These are phyloP conservation scores for Elanus axillaris DNA, from an alignment of 2,113 vertebrate genomes.

Conservation along the genomic window DNA sequence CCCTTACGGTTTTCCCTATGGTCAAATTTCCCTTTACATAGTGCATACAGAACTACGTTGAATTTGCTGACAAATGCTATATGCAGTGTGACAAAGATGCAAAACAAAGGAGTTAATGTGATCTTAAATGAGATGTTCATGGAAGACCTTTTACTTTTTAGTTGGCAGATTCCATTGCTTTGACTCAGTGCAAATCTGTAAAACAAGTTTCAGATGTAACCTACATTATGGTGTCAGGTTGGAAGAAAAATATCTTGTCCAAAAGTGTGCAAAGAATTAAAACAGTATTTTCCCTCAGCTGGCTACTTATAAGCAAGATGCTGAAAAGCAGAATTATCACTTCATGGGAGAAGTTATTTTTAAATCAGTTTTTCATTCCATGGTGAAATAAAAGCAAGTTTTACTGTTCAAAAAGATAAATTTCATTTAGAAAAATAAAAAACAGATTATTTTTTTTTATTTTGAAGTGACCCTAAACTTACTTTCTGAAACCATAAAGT, in stretches of 20 bases:
- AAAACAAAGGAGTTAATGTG: not conserved
- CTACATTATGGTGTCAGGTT: not conserved
- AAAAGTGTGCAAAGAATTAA: constrained; percentile 6
- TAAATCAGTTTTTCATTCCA: not conserved
- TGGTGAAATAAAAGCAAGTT: not conserved
- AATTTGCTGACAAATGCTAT: constrained; percentile 16
- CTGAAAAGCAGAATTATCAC: constrained; percentile 31
- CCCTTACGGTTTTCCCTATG: not conserved
- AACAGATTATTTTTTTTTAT: not conserved
- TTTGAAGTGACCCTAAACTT: not conserved
- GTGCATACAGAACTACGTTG: not conserved
- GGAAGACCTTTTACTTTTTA: not conserved
- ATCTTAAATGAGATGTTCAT: not conserved
- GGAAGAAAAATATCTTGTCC: not conserved
- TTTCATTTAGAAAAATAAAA: not conserved
- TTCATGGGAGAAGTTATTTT: not conserved
- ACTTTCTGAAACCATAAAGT: not conserved
- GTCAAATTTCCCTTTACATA: constrained; percentile 13
- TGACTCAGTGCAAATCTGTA: not conserved
- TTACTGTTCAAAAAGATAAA: not conserved
- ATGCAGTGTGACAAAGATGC: not conserved
- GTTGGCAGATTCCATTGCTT: not conserved
- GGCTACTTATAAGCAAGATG: not conserved
- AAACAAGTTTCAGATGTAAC: constrained; percentile 12
- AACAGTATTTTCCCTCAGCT: not conserved